Evolutionary conservation across 2,888 invertebrate species (phyloP).

Genomic region (Sphecodes monilicornis): DNA sequence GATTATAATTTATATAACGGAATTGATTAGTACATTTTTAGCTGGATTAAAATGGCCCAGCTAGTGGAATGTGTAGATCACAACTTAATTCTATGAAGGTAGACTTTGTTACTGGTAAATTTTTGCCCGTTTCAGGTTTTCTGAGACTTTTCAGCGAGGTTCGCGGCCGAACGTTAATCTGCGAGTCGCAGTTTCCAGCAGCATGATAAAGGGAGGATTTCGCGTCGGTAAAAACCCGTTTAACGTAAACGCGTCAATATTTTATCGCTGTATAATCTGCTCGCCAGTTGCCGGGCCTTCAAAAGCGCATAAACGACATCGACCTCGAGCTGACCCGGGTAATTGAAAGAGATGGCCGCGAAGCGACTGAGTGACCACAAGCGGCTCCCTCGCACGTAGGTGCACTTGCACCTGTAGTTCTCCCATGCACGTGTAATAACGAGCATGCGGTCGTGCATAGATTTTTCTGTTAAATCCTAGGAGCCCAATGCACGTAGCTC

Average conservation of each 20-base stretch:
- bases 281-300: constrained; percentile 36
- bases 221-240: constrained; percentile 40
- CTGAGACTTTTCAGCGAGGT: neutral
- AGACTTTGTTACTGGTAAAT: neutral
- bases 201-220: constrained; percentile 38
- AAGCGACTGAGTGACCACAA: constrained; percentile 68
- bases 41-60: too few relatives aligned
- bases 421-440: constrained; percentile 50
- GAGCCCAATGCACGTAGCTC: constrained; percentile 18
- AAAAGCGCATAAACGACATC: constrained; percentile 65
- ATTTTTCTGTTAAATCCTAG: constrained; percentile 46
- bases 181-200: constrained; percentile 29
- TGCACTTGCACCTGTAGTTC: constrained; percentile 50
- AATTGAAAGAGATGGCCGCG: constrained; percentile 74
- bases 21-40: too few relatives aligned
- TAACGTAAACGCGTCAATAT: constrained; percentile 48
- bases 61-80: constrained; percentile 10
- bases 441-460: constrained; percentile 40
- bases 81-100: neutral
- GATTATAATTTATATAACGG: too few relatives aligned
- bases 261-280: constrained; percentile 44
- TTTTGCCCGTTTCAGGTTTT: neutral
- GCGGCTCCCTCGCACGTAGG: constrained; percentile 55
- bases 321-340: constrained; percentile 70
- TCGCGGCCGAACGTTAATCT: constrained; percentile 19